phyloP scores from a whole-genome alignment of 2,888 invertebrate species.

The Notodonta ziczac region DNA sequence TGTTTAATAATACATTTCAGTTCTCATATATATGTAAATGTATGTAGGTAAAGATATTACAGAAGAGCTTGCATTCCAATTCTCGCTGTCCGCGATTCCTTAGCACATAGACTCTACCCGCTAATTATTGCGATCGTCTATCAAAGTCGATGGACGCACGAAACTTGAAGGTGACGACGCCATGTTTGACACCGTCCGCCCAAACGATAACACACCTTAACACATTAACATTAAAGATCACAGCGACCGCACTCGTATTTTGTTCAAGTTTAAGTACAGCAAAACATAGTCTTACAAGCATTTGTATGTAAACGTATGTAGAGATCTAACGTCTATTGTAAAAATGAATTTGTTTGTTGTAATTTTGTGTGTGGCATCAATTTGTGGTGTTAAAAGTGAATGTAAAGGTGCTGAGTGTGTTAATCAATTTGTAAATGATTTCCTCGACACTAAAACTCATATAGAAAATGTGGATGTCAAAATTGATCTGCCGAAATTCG shows the following conservation, averaged over 20 bases:
- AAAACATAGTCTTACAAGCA: constrained; percentile 49
- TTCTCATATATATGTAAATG: no score
- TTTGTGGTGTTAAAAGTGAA: constrained; percentile 50
- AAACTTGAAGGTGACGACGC: constrained; percentile 59
- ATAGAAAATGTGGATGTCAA: constrained; percentile 35
- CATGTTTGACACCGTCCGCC: constrained; percentile 15
- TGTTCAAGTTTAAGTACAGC: constrained; percentile 18
- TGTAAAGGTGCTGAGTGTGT: constrained; percentile 60
- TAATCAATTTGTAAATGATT: constrained; percentile 44
- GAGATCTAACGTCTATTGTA: constrained; percentile 54
- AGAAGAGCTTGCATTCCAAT: no score
- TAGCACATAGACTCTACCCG: constrained; percentile 33
- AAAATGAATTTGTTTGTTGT: constrained; percentile 37
- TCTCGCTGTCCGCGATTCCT: constrained; percentile 25
- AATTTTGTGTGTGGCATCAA: constrained; percentile 35
- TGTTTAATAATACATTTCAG: no score
- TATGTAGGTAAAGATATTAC: no score
- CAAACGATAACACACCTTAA: constrained; percentile 26
- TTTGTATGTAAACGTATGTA: constrained; percentile 58
- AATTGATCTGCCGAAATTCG: constrained; percentile 36
- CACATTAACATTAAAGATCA: constrained; percentile 7
- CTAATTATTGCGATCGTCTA: constrained; percentile 55
- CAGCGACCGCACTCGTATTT: neutral
- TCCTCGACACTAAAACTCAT: constrained; percentile 40
- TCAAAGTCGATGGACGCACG: constrained; percentile 66